Evolutionary conservation across 2,888 invertebrate species (phyloP).

Genomic region (Zhengitettix transpicula): DNA sequence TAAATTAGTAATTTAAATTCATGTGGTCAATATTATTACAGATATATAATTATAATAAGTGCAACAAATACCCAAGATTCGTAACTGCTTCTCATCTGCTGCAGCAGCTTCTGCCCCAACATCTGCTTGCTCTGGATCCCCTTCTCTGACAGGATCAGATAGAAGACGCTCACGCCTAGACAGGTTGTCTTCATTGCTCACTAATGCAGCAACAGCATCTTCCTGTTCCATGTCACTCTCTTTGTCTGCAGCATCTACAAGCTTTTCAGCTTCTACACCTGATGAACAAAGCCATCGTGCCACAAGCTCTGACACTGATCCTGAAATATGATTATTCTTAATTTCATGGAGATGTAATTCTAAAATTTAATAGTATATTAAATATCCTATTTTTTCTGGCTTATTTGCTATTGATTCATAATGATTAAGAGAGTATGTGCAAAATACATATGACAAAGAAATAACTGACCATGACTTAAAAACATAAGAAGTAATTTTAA

Average conservation of each 20-base stretch:
- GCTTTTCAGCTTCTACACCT: conserved; percentile 44
- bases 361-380: too few species aligned
- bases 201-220: neutral
- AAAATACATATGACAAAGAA: too few species aligned
- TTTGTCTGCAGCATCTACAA: conserved; percentile 24
- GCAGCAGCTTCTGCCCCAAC: conserved; percentile 4
- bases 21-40: too few species aligned
- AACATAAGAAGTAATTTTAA: too few species aligned
- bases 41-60: too few species aligned
- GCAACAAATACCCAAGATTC: neutral
- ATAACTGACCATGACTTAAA: too few species aligned
- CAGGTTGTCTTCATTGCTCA: neutral
- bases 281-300: conserved; percentile 70
- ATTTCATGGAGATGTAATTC: too few species aligned
- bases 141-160: conserved; percentile 3
- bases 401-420: neutral
- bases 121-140: conserved; percentile 1
- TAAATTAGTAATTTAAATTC: too few species aligned
- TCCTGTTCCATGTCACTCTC: conserved; percentile 17
- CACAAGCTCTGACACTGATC: conserved; percentile 76
- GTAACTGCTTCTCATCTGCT: conserved; percentile 3
- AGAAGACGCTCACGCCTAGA: neutral
- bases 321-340: conserved; percentile 22
- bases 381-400: neutral
- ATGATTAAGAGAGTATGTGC: too few species aligned